Evolutionary conservation across 2,797 vertebrate species (phyloP).

Genomic region (Diplodus sargus): DNA sequence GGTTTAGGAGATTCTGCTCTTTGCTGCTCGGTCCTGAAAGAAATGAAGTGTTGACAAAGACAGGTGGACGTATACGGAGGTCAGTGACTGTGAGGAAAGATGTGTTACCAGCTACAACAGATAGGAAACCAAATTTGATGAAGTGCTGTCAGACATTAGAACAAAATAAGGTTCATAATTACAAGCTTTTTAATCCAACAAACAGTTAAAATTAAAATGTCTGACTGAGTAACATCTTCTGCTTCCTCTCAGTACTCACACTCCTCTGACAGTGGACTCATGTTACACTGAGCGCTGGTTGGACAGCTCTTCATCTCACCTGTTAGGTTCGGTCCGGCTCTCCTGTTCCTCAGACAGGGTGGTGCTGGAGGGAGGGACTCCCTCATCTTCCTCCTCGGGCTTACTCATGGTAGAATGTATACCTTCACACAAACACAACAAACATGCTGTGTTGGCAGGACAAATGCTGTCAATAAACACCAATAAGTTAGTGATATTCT

Average conservation of each 20-base stretch:
- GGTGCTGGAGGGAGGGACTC: not conserved
- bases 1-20: not conserved
- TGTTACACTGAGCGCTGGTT: too few species aligned
- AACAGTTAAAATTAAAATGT: too few species aligned
- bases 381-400: constrained; percentile 6
- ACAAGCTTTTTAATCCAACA: too few species aligned
- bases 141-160: not conserved
- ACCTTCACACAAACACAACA: not conserved
- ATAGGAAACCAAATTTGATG: not conserved
- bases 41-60: not conserved
- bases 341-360: not conserved
- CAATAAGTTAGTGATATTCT: too few species aligned
- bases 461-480: too few species aligned
- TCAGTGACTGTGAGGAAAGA: not conserved
- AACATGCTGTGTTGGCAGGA: not conserved
- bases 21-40: not conserved
- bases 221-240: too few species aligned
- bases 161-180: too few species aligned
- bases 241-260: too few species aligned
- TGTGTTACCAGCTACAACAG: not conserved
- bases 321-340: not conserved
- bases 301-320: constrained; percentile 14
- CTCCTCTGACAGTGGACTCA: too few species aligned
- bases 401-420: constrained; percentile 5
- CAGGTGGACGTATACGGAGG: not conserved